Base-by-base conservation (phyloP, 2,113 vertebrate species). In the Chloebia gouldiae region DNA sequence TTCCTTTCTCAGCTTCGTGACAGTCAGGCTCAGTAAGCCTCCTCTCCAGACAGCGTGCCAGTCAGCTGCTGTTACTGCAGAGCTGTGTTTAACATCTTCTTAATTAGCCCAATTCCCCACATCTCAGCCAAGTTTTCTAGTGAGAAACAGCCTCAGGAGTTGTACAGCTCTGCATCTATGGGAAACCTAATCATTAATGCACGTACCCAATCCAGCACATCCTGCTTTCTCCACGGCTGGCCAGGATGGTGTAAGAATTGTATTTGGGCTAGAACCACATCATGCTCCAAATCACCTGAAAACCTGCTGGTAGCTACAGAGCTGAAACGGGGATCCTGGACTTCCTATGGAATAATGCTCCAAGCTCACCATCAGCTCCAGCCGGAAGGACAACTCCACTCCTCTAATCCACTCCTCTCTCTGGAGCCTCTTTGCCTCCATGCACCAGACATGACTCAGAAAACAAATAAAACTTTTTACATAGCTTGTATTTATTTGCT, bases 71-170 rank as follows among this genome's bases (percentile, higher is more conserved):
- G 47, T 44, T 91, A 37, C 71, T 78, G 81, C 68, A 86, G 77
- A 86, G 94, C 86, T 68, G 76, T 71, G 85, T 63, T 94, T 94
- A 96, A 88, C 65, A 42, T 83, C 56, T 50, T 90, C 87, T 64
- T 95, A 95, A 96, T 96, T 97, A 97, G 92, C 72, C 93, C 72
- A 49, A 39, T 56, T 95, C 93, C 85, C 61, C 71, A 40, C 45
- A 27, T 39, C 72, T 64, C 56, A 31, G 92, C 93, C 88, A 86
- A 96, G 80, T 88, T 93, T 90, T 93, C 35, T 6, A 82, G 77
- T 7, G 70, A 95, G 85, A 81, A 95, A 89, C n/a, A 95, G 92
- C 90, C 92, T 65, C 25, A 3, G 88, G 79, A 90, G 24, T 0
- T 64, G 61, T 47, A 77, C 57, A 22, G 7, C 64, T 64, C 76